Evolutionary conservation across 2,113 vertebrate genomes (phyloP).

Genomic region (Recurvirostra avosetta): DNA sequence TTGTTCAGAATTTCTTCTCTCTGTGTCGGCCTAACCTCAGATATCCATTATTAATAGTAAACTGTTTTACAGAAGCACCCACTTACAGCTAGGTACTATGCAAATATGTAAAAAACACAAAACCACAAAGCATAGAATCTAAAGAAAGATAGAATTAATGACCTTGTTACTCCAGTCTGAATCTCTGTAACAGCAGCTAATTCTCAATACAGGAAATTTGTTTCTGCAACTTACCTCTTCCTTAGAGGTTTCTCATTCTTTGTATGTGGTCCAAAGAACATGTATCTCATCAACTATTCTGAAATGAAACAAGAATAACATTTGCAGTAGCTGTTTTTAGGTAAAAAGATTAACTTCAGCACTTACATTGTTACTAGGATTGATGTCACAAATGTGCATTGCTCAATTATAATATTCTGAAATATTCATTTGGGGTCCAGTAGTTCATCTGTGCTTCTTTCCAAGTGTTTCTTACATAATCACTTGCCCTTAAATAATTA

Average conservation of each 20-base stretch:
- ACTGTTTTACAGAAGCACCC: not conserved
- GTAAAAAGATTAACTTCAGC: not conserved
- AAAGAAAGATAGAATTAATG: not conserved
- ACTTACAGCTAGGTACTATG: not conserved
- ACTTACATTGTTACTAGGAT: not conserved
- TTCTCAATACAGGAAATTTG: not conserved
- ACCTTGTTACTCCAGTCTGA: not conserved
- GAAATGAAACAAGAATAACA: not conserved
- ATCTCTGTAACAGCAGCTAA: not conserved
- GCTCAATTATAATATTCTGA: not conserved
- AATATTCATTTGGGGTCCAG: not conserved
- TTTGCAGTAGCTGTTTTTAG: not conserved
- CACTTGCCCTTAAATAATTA: not conserved
- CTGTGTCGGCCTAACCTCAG: not conserved
- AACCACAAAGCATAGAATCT: not conserved
- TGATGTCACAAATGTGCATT: not conserved
- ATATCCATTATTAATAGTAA: not conserved
- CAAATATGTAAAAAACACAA: not conserved
- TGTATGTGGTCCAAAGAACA: not conserved
- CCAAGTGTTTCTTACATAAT: not conserved
- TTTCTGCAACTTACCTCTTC: not conserved
- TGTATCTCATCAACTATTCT: not conserved
- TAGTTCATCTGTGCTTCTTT: not conserved
- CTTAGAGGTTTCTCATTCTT: not conserved
- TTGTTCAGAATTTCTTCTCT: conserved; percentile 7